These are phyloP conservation scores for Eubucco bourcierii DNA, from an alignment of 2,113 vertebrate genomes.

Conservation along the genomic window DNA sequence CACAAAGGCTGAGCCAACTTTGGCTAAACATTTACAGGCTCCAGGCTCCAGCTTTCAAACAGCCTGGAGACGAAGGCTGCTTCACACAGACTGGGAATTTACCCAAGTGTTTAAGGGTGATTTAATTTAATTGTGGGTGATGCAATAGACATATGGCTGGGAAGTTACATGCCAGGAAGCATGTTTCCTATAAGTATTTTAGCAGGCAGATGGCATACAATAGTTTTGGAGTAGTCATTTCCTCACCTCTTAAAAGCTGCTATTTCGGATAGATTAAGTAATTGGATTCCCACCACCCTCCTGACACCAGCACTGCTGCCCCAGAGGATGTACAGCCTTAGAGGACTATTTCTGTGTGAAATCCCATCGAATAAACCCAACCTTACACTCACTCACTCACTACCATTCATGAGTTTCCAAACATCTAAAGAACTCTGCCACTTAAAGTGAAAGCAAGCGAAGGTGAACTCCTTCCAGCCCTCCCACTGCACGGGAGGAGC, in stretches of 20 bases:
- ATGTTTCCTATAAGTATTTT: slow-evolving; percentile 50
- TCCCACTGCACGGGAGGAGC: accelerated
- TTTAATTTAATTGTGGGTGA: slow-evolving; percentile 55
- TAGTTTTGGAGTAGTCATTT: slow-evolving; percentile 55
- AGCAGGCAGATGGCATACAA: slow-evolving; percentile 69
- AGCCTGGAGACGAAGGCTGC: neutral
- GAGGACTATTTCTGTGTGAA: neutral
- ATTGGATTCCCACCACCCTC: neutral
- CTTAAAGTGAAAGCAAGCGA: accelerated
- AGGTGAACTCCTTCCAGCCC: neutral
- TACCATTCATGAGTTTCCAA: neutral
- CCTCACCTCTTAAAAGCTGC: slow-evolving; percentile 28
- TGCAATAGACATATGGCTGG: slow-evolving; percentile 64
- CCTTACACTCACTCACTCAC: neutral
- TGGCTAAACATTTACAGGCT: neutral
- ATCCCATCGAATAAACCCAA: neutral
- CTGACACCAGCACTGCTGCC: neutral
- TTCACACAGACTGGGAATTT: slow-evolving; percentile 2
- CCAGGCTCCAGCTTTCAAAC: neutral
- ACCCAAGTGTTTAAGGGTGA: slow-evolving; percentile 48
- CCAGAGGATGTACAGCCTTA: neutral
- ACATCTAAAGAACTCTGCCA: neutral
- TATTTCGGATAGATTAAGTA: slow-evolving; percentile 46
- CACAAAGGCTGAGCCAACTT: neutral
- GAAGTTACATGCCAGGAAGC: slow-evolving; percentile 64